Evolutionary conservation across 2,113 vertebrate species (phyloP), one percentile per base, ranked within the genome.

Genomic region (Rhinopomastus cyanomelas): DNA sequence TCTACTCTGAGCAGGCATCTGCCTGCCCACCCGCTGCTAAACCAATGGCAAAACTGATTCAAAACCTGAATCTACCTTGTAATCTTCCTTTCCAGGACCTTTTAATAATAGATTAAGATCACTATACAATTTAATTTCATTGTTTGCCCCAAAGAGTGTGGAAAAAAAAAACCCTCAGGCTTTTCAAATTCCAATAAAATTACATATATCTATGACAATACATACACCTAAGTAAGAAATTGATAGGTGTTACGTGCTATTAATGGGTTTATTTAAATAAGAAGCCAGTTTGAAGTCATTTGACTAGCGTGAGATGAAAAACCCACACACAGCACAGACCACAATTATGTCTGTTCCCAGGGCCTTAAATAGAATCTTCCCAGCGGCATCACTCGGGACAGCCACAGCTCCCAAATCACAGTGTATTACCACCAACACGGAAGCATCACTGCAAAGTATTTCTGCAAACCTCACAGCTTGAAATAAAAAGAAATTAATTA

Each of bases 1-100:
- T 98, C 97, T 98, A 97, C 98, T 98, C 97, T 96, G 97, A 98
- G 98, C 97, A 97, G 98, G 98, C 98, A 99, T 99, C 98, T 98
- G 98, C 98, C 98, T 98, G 97, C 98, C 98, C 98, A 98, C 98
- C 98, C 97, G 97, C 97, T 98, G 97, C 97, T 97, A 97, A 97
- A 97, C 97, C 97, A 98, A 98, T 97, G 98, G 97, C 96, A 97
- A 97, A 97, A 96, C 95, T 32, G 97, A 97, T 97, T 97, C 97
- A 97, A 97, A 97, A 97, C 96, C 97, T 96, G 97, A 97, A 97
- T 95, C 97, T 96, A 97, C 97, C 97, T 98, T 98, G 97, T 98
- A 98, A 97, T 97, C 97, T 97, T 97, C 97, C 97, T 96, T 97
- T 96, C 95, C 95, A 88, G 95, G 95, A 94, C 92, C 94, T 97